Evolutionary conservation across 2,797 vertebrate species (phyloP).

Genomic region (Oreortyx pictus): DNA sequence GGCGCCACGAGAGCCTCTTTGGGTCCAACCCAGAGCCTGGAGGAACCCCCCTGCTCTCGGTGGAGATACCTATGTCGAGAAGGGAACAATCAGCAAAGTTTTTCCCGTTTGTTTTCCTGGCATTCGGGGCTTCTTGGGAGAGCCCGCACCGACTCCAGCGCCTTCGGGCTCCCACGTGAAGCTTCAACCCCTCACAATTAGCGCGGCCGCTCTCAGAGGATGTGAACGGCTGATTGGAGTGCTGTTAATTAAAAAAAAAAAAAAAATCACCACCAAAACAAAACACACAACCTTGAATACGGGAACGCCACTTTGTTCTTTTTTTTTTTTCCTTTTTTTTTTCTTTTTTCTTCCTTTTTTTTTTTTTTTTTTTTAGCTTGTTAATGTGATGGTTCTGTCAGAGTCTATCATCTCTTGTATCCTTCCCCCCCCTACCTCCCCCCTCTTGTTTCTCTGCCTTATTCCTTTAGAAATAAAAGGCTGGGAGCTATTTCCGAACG

Average conservation of each 20-base stretch:
- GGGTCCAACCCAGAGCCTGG: background rate
- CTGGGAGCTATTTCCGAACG: background rate
- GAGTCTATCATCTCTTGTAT: background rate
- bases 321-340: background rate
- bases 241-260: background rate
- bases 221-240: background rate
- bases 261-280: background rate
- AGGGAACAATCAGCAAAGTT: background rate
- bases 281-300: background rate
- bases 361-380: background rate
- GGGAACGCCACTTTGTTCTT: background rate
- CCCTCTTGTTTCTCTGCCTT: background rate
- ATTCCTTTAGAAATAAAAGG: background rate
- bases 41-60: background rate
- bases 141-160: background rate
- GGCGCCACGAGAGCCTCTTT: background rate
- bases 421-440: background rate
- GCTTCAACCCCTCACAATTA: background rate
- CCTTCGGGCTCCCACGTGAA: background rate
- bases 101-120: constrained; percentile 27
- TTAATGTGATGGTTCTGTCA: background rate
- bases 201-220: constrained; percentile 9
- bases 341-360: background rate
- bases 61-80: background rate
- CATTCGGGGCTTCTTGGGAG: background rate